phyloP scores from a whole-genome alignment of 2,113 vertebrate genomes.

The Amphiprion percula region DNA sequence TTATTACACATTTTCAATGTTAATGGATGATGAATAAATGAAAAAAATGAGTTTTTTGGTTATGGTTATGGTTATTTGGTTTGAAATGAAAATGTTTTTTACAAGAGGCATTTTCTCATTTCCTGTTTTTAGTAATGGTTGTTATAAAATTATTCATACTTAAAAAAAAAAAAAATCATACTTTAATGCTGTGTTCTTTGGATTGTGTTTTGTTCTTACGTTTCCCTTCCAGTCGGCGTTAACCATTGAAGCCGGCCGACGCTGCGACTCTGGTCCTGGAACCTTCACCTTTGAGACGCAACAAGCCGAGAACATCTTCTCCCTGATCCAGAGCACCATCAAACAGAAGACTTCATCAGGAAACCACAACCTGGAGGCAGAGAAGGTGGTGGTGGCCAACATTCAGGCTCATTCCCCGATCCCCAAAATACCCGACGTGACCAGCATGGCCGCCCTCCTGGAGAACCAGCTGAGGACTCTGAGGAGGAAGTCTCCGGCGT shows the following conservation, averaged over 20 bases:
- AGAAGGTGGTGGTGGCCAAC: constrained; percentile 54
- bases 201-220: background rate
- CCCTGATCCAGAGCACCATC: constrained; percentile 90
- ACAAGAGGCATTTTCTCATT: no score
- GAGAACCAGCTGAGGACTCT: constrained; percentile 58
- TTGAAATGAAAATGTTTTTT: no score
- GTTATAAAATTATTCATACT: no score
- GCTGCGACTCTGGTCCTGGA: constrained; percentile 93
- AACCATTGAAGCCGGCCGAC: constrained; percentile 94
- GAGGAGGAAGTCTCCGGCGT: constrained; percentile 2
- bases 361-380: constrained; percentile 47
- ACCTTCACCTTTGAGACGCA: constrained; percentile 93
- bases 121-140: no score
- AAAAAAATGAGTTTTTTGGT: no score
- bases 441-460: background rate
- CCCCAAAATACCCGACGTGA: constrained; percentile 59
- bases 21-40: no score
- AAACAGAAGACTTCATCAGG: constrained; percentile 82
- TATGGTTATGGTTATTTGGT: no score
- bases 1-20: no score
- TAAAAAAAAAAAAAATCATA: no score
- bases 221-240: constrained; percentile 86
- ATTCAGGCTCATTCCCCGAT: constrained; percentile 78
- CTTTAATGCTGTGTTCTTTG: no score
- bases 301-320: constrained; percentile 92